A percentile compares a stretch with the other conserved stretches of the same genome.
Conservation (phyloP, 2,888 invertebrate species). For the Drosophila greeni region DNA sequence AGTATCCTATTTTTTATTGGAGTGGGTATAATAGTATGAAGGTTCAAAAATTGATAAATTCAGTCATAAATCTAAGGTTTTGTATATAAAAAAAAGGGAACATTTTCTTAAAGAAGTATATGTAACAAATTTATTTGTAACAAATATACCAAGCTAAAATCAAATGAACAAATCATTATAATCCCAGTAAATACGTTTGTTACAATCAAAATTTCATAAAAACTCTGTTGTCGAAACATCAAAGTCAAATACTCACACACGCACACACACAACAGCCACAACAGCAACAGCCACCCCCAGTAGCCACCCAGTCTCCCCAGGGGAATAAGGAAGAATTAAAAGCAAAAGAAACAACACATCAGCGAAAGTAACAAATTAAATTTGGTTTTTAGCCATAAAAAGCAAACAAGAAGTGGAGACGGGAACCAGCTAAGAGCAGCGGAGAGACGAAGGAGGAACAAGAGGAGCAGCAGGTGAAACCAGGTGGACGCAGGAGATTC, state of each 20-base stretch:
- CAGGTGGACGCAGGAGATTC: conserved; percentile 34
- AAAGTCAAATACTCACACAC: conserved; percentile 40
- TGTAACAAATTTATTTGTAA: no score
- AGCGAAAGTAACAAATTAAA: conserved; percentile 68
- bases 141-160: neutral
- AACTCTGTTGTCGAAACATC: conserved; percentile 52
- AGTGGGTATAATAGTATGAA: neutral
- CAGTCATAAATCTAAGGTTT: neutral
- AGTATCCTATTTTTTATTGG: neutral
- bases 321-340: conserved; percentile 38
- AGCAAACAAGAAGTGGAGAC: conserved; percentile 45
- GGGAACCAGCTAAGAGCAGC: conserved; percentile 34
- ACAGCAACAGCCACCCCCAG: conserved; percentile 4
- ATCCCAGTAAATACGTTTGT: conserved; percentile 42
- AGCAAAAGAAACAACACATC: conserved; percentile 20
- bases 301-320: neutral
- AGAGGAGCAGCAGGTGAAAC: conserved; percentile 32
- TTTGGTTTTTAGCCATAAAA: conserved; percentile 68
- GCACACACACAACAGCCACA: conserved; percentile 13
- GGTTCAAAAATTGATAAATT: no score
- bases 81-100: no score
- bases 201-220: conserved; percentile 60
- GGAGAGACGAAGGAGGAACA: conserved; percentile 39
- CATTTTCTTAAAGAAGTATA: no score
- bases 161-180: conserved; percentile 9